Evolutionary conservation across 1,140 invertebrate genomes (phyloP).

Genomic region (Bombus polaris): DNA sequence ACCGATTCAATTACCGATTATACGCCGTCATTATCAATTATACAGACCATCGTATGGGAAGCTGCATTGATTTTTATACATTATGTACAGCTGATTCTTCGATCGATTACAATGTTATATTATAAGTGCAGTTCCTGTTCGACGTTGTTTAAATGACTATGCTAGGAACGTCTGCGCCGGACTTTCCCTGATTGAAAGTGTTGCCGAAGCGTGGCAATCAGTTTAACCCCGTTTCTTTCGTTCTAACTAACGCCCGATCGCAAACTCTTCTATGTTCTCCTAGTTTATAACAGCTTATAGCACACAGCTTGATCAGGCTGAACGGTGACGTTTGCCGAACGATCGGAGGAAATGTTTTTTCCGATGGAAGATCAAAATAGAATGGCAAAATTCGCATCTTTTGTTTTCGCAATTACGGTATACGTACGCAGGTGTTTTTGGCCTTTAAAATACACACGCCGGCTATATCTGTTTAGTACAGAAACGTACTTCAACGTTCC

Average conservation of each 20-base stretch:
- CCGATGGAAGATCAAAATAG: not conserved
- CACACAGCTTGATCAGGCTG: not conserved
- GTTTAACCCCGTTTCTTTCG: slow-evolving; percentile 46
- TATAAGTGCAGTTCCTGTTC: too few relatives aligned
- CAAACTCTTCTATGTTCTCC: not conserved
- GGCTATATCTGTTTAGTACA: too few relatives aligned
- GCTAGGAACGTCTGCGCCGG: slow-evolving; percentile 25
- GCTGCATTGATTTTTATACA: slow-evolving; percentile 23
- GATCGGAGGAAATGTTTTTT: not conserved
- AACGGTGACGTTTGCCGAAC: not conserved
- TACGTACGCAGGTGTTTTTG: not conserved
- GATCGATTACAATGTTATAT: not conserved
- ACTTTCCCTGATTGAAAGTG: slow-evolving; percentile 68
- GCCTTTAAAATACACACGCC: not conserved
- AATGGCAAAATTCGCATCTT: not conserved
- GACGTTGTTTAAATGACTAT: not conserved
- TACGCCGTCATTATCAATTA: not conserved
- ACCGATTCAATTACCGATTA: slow-evolving; percentile 56
- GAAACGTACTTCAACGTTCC: too few relatives aligned
- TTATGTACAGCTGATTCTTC: too few relatives aligned
- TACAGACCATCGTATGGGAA: not conserved
- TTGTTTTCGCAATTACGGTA: not conserved
- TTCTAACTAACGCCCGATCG: too few relatives aligned
- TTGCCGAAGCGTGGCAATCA: slow-evolving; percentile 37
- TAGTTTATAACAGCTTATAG: not conserved